Base-by-base conservation (phyloP, 1,140 invertebrate genomes). In the Homalodisca vitripennis region DNA sequence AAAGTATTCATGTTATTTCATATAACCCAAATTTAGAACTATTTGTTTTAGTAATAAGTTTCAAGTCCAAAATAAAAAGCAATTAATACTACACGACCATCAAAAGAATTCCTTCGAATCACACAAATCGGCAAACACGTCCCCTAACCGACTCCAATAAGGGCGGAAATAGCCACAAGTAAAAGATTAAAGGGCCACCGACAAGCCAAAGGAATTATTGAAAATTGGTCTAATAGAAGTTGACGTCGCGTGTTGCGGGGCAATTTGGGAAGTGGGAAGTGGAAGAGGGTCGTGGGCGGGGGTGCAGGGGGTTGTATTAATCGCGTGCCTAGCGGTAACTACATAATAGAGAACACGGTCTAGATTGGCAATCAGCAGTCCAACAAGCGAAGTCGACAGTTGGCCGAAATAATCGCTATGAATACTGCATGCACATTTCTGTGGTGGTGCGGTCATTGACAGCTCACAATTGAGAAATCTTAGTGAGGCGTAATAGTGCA, bases 151-250 rank as follows among this genome's bases (percentile, higher is more conserved):
- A n/a, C n/a, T 60, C 29, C 55, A 60, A 60, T 60, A 60, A 60
- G 26, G 55, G 55, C 22, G 24, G 55, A 60, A 60, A 60, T 51
- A 60, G 55, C 55, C 55, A 60, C 55, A 60, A 60, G 55, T 26
- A 53, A 60, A 60, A 60, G 55, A 60, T 60, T 60, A 60, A 60
- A 60, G 55, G 55, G 22, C 6, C 48, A 53, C 55, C 55, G 55
- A 60, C 55, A 60, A 27, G 55, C 3, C 55, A 30, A 60, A 30
- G 55, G 55, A 60, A 60, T 60, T 60, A 60, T 60, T 60, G 55
- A 60, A 60, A 60, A 60, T 60, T 29, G 55, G 55, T 26, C 22
- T 60, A 60, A 60, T 60, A 60, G 22, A 60, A 60, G 55, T 30
- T 30, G 55, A 60, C 55, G 55, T 60, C 55, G 55, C 55, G 55